These are phyloP conservation scores for Nephotettix cincticeps DNA, from an alignment of 1,140 invertebrate genomes.

Conservation along the genomic window DNA sequence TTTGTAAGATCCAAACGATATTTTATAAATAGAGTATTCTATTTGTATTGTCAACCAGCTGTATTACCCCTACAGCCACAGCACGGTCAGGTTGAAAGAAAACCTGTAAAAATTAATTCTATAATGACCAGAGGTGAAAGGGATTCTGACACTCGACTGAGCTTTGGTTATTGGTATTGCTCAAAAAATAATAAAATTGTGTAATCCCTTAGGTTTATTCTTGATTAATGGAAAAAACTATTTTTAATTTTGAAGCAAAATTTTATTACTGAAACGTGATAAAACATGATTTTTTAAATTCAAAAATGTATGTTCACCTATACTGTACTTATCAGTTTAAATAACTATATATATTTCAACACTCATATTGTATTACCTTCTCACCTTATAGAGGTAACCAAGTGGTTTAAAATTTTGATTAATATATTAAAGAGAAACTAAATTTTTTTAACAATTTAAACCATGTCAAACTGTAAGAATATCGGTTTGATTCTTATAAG, in stretches of 20 bases:
- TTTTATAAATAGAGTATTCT: conserved; percentile 21
- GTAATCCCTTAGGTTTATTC: not conserved
- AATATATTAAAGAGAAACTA: no score
- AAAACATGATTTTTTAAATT: no score
- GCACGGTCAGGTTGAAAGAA: not conserved
- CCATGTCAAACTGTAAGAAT: no score
- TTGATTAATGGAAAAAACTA: not conserved
- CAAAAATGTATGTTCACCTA: no score
- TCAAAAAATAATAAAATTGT: not conserved
- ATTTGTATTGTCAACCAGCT: conserved; percentile 12
- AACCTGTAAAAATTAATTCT: not conserved
- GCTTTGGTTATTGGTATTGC: not conserved
- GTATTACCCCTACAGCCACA: not conserved
- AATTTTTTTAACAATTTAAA: no score
- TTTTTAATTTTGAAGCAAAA: not conserved
- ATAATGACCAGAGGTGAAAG: not conserved
- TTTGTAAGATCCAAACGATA: conserved; percentile 17
- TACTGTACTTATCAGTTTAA: no score
- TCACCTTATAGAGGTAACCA: no score
- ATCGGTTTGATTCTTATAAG: no score
- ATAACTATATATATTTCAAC: no score
- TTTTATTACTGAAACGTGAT: no score
- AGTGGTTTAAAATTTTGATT: no score
- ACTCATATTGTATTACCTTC: no score
- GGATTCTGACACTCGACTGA: not conserved